Evolutionary conservation across 2,113 vertebrate genomes (phyloP), one percentile per base, ranked within the genome.

Genomic region (Ptilorrhoa leucosticta): DNA sequence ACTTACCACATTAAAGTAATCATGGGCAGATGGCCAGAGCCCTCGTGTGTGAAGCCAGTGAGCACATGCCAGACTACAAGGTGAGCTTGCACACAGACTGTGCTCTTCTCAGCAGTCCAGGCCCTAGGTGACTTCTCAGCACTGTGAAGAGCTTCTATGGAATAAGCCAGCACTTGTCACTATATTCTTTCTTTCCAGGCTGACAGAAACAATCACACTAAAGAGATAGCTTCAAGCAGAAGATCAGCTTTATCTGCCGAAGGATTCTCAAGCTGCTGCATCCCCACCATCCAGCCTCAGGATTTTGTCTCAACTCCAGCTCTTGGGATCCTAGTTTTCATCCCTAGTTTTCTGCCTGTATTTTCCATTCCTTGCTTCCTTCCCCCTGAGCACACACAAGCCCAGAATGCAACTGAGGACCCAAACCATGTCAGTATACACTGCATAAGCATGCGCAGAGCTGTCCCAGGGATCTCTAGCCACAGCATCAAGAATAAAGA

Each of bases 381-480:
- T 50, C 40, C 30, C 23, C 17, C 13, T 69, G 37, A 63, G 35
- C 31, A 31, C 17, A 9, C 28, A 87, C 19, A 78, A 89, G 57
- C 26, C 40, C 45, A 54, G n/a, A 39, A 79, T 18, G 18, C 19
- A 79, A 28, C 0, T 53, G 44, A 83, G 14, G 27, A 79, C n/a
- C 15, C 16, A 60, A 35, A 88, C 22, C 3, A 10, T 26, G 19
- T 37, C 27, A 45, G 23, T 60, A 22, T 8, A 42, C 5, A 15
- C 16, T 42, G 15, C 33, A 47, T 1, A 75, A 57, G 33, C 30
- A 66, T 2, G 26, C 0, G 0, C 14, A 83, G 61, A 80, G 20
- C 6, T 61, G 19, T 60, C n/a, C 66, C 4, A 6, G 24, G 31
- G 21, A 83, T 51, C 15, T 92, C 57, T 28, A 69, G 18, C 28